Evolutionary conservation across 2,888 invertebrate species (phyloP), one percentile per base, ranked within the genome.

Genomic region (Ectemnius continuus): DNA sequence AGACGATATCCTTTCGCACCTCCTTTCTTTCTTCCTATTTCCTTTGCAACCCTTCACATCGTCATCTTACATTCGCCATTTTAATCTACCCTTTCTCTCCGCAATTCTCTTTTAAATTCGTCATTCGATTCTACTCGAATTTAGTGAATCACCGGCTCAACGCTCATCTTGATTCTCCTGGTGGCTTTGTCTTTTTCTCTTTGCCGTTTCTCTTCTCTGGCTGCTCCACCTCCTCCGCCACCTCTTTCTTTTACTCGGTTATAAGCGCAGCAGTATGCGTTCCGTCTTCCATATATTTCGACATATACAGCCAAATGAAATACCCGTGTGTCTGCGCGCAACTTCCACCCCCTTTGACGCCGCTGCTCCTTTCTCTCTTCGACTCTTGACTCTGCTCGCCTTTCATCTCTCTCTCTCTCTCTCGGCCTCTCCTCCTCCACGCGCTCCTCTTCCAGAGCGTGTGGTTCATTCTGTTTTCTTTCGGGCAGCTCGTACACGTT

Each of bases 261-360:
- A 13, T 14, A 14, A 52, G 16, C 16, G 16, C 16, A 14, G n/a
- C 52, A n/a, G 52, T 52, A 52, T 52, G 52, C 16, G 52, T 16
- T 14, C n/a, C 52, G 16, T 52, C 28, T n/a, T 60, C 36, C 11
- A n/a, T 23, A 28, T 60, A 28, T 60, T 28, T 26, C 26, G 14
- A 60, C 60, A n/a, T 57, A 52, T 52, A 28, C 36, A 16, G 11
- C 52, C 48, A 46, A 58, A 23, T n/a, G 36, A 57, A 56, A 46
- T 14, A 20, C 20, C 61, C 11, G 45, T 23, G 45, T 23, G 52
- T 46, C 63, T 20, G 60, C 46, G 47, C 48, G 36, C 5, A 46
- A 62, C 63, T 63, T 61, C 63, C 75, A 70, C 68, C 71, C 68
- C 45, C 64, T 61, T 62, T 46, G 1, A 56, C 74, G 67, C 8